Base-by-base conservation (phyloP, 2,113 vertebrate species). In the Saguinus midas region DNA sequence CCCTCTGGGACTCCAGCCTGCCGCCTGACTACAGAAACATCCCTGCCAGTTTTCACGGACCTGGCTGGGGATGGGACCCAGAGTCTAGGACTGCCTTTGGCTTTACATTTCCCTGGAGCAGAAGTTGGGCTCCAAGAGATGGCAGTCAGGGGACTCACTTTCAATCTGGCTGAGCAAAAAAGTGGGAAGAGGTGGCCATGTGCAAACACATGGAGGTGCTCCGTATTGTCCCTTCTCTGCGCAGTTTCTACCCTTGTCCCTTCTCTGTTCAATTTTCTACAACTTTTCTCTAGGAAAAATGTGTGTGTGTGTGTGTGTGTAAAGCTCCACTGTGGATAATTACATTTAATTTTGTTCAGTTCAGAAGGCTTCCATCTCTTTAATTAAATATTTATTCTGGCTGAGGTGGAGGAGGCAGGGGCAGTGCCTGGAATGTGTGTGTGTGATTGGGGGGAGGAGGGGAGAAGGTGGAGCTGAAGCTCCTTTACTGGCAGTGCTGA, bases 301-400 rank as follows among this genome's bases (percentile, higher is more conserved):
- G 17, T 80, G 73, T 48, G 3, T 50, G 50, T 50, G 12, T 50
- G 14, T 29, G 18, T 48, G 4, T 40, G 13, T 18, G 18, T 68
- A 3, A 83, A 57, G 50, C 85, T 83, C 57, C 70, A 27, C 27
- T 58, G n/a, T 94, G 82, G 50, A 95, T 37, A 87, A 27, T 83
- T 95, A 25, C 73, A 87, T 90, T 96, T 94, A 87, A 91, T 96
- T 94, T 92, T 94, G 64, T 84, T 95, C 96, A 37, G 37, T 91
- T 97, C 50, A 81, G 73, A 95, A 95, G 52, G 12, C 76, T 95
- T 91, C 87, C 94, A 75, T 95, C 95, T 94, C 94, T 91, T 96
- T 87, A 75, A 94, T 96, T 90, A 89, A 96, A 93, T 97, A 96
- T 97, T 98, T 97, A 94, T 93, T 97, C 87, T 94, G 89, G 95